These are phyloP conservation scores for Phalacrocorax aristotelis DNA, from an alignment of 2,113 vertebrate species.

Conservation along the genomic window DNA sequence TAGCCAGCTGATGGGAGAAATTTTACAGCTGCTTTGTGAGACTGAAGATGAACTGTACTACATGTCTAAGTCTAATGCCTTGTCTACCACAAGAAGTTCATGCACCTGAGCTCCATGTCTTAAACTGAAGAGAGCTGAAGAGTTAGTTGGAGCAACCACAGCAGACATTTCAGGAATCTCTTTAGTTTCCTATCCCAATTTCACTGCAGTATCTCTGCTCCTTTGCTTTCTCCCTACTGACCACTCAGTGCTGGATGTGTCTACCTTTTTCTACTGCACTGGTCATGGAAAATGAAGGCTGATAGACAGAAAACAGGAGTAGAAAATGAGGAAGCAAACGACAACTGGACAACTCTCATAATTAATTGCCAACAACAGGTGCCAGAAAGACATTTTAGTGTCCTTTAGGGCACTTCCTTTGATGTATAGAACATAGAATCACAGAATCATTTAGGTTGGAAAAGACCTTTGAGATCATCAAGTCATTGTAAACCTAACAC, in stretches of 20 bases:
- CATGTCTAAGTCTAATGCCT: neutral
- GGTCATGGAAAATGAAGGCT: neutral
- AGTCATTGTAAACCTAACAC: neutral
- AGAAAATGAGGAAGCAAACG: neutral
- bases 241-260: neutral
- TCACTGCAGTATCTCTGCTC: neutral
- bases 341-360: neutral
- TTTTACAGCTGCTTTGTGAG: neutral
- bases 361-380: neutral
- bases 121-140: neutral
- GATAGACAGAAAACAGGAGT: neutral
- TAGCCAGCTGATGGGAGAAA: neutral
- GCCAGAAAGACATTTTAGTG: neutral
- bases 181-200: neutral
- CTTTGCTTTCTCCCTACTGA: neutral
- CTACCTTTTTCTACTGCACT: neutral
- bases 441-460: neutral
- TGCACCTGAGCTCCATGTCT: neutral
- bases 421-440: neutral
- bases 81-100: neutral
- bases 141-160: neutral
- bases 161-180: neutral
- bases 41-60: neutral
- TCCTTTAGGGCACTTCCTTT: neutral
- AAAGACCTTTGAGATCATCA: neutral